A percentile compares a stretch with the other conserved stretches of the same genome.
Conservation (phyloP, 2,797 vertebrate species). For the Gastrophryne carolinensis region DNA sequence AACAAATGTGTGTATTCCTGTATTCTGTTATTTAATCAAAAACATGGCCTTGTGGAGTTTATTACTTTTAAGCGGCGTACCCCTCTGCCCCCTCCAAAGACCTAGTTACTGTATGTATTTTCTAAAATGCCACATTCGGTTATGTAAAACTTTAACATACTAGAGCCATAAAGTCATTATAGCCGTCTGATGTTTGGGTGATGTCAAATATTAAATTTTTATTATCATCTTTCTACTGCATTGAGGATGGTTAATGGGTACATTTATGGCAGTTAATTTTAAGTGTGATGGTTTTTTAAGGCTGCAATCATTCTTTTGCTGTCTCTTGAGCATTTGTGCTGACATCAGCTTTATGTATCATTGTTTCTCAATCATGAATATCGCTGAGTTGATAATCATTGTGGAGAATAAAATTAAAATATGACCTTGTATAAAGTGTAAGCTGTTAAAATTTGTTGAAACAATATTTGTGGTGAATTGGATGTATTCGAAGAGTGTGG, state of each 20-base stretch:
- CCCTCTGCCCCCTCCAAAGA: too few relatives aligned
- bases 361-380: constrained; percentile 41
- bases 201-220: constrained; percentile 43
- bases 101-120: neutral
- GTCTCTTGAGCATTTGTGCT: constrained; percentile 28
- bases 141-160: neutral
- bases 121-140: neutral
- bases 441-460: constrained; percentile 18
- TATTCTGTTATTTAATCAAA: too few relatives aligned
- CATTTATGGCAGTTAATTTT: constrained; percentile 30
- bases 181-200: constrained; percentile 30
- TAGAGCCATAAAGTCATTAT: constrained; percentile 31
- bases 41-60: too few relatives aligned
- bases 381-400: constrained; percentile 38
- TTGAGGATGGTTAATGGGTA: constrained; percentile 38
- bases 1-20: too few relatives aligned
- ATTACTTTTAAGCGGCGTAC: too few relatives aligned
- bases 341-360: constrained; percentile 41
- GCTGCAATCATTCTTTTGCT: constrained; percentile 31
- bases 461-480: neutral
- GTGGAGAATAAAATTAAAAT: constrained; percentile 34
- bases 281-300: constrained; percentile 22
- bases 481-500: neutral
- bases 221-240: constrained; percentile 27
- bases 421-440: constrained; percentile 36